Evolutionary conservation across 2,113 vertebrate genomes (phyloP).

Genomic region (Dinomys branickii): DNA sequence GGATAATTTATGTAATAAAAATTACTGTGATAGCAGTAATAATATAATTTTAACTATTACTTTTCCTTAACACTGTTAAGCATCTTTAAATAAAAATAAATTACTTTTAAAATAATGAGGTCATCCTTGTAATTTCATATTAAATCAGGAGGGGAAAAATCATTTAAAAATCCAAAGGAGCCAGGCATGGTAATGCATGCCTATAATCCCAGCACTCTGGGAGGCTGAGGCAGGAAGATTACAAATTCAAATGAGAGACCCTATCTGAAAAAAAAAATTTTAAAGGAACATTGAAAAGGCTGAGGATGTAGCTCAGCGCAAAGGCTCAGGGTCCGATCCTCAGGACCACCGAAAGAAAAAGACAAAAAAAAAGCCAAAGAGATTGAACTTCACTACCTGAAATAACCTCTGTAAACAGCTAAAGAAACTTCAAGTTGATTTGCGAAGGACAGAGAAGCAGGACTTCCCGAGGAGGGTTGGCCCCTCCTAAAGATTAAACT

Average conservation of each 20-base stretch:
- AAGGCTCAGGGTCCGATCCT: not conserved
- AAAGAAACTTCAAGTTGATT: not conserved
- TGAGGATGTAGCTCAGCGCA: not conserved
- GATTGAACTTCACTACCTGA: constrained; percentile 34
- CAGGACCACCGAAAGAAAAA: not conserved
- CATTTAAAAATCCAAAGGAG: not conserved
- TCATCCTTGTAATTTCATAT: not conserved
- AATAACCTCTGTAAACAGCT: not conserved
- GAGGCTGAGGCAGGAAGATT: not conserved
- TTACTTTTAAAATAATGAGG: not conserved
- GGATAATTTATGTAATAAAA: not conserved
- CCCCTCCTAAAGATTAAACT: constrained; percentile 55
- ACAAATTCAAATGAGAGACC: not conserved
- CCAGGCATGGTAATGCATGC: not conserved
- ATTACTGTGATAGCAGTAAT: not conserved
- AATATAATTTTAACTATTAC: not conserved
- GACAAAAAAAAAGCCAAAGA: not conserved
- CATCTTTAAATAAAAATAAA: constrained; percentile 38
- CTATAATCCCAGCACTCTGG: not conserved
- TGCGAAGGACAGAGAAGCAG: constrained; percentile 37
- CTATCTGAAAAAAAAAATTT: not conserved
- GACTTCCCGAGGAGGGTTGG: not conserved
- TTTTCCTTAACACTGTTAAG: constrained; percentile 9
- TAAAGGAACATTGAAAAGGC: not conserved
- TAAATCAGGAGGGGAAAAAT: not conserved